Base-by-base conservation (phyloP, 1,140 invertebrate species). In the Sycophila sp. region DNA sequence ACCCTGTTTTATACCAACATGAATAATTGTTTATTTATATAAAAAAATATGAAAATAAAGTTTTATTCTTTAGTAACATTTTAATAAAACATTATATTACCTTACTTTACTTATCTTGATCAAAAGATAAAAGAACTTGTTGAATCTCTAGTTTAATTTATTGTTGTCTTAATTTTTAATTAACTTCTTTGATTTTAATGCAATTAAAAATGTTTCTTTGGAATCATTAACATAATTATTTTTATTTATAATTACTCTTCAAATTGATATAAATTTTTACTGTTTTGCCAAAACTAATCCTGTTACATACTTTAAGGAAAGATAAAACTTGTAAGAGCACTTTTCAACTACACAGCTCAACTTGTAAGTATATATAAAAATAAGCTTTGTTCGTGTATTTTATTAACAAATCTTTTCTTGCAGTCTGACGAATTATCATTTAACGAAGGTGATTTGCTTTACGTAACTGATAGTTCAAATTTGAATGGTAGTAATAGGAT, bases 391-490 rank as follows among this genome's bases (percentile, higher is more conserved):
- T 70, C 53, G 17, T 58, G 17, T 38, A 60, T 59, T 36, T 38
- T 59, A n/a, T 15, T 13, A 38, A 15, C 56, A 45, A 56, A 64
- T 74, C 42, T 69, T 64, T 59, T 75, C 17, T 70, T 72, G 66
- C 53, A 86, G 84, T 69, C 73, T 26, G 83, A 86, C 72, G 85
- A 86, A 78, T 73, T 87, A 42, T 85, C 85, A 1, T 92, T 92
- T 84, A 89, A 91, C 53, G 91, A 92, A 85, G 92, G 91, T 36
- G 91, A 93, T 76, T 75, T 90, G 8, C 78, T 93, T 8, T 93
- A 92, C 78, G 89, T 92, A 10, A 80, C 87, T 47, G 91, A 92
- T 62, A 87, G 85, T 78, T 80, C 80, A 63, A 73, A 77, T 69
- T 75, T 59, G 19, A 76, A 75, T 30, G 84, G 88, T 73, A 81